Evolutionary conservation across 2,888 invertebrate genomes (phyloP), one percentile per base, ranked within the genome.

Genomic region (Drosophila affinis): DNA sequence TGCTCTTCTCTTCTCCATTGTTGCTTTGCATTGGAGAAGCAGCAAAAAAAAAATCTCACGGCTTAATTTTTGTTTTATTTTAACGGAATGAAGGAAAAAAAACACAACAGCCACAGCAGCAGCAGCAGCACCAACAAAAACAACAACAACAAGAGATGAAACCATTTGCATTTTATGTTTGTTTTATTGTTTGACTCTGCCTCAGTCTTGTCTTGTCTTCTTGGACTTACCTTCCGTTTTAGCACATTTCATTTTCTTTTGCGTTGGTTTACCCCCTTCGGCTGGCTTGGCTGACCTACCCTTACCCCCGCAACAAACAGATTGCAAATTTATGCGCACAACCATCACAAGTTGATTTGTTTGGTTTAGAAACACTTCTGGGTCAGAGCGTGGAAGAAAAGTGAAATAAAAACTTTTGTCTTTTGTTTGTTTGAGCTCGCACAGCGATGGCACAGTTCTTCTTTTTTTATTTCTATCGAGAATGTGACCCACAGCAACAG

Each of bases 41-140:
- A 12, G 24, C 48, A 21, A 21, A 85, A 86, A 83, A 83, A 88
- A 83, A 67, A 88, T 83, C 83, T 78, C 84, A 84, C 83, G 88
- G 88, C 88, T 80, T 83, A 86, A 82, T 82, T 82, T 82, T 61
- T 81, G 81, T 87, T 70, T 68, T 81, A 78, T 79, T 81, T 84
- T 72, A 79, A 84, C 84, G 84, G 84, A 64, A 64, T 24, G 55
- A 53, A 14, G 29, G 18, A 47, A 51, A 21, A 21, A 21, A 39
- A 24, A 46, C 48, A 75, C 29, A 52, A 14, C 27, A 44, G 10
- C 24, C 14, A 10, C 32, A 32, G 3, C 32, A 32, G 32, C 32
- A 32, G 32, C 32, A 32, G 29, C 24, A 24, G 1, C 21, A 21
- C 2, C 24, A 27, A 27, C 32, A 32, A 10, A 3, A 52, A 10